phyloP scores from a whole-genome alignment of 2,797 vertebrate genomes.

The Kryptolebias ocellatus region DNA sequence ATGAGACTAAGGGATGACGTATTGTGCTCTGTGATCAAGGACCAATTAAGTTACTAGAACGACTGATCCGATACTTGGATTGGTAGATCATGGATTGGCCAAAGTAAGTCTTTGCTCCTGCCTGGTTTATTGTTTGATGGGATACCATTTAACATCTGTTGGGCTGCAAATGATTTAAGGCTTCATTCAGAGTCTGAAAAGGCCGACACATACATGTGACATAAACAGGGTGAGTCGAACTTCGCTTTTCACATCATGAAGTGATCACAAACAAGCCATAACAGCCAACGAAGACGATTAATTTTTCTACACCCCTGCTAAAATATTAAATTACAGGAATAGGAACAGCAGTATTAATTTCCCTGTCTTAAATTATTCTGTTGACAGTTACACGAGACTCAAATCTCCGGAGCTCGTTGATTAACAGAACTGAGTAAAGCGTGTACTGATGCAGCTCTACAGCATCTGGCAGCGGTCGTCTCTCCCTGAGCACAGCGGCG shows the following conservation, averaged over 20 bases:
- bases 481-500: conserved; percentile 29
- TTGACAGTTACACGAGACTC: neutral
- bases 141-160: neutral
- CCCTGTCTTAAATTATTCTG: neutral
- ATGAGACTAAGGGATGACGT: neutral
- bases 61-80: neutral
- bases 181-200: neutral
- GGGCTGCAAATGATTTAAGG: conserved; percentile 1
- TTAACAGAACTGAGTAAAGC: conserved; percentile 13
- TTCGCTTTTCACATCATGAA: neutral
- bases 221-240: neutral
- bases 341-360: conserved; percentile 1
- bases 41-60: neutral
- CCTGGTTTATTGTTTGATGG: too few species aligned
- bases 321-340: neutral
- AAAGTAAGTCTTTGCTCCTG: neutral
- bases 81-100: neutral
- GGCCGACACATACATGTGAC: too few species aligned
- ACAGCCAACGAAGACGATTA: neutral
- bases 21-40: neutral
- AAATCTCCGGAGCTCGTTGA: conserved; percentile 12
- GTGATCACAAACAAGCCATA: conserved; percentile 1
- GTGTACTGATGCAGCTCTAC: conserved; percentile 26
- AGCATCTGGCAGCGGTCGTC: conserved; percentile 45
- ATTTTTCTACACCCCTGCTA: neutral